Evolutionary conservation across 2,113 vertebrate species (phyloP).

Genomic region (Anas platyrhynchos): DNA sequence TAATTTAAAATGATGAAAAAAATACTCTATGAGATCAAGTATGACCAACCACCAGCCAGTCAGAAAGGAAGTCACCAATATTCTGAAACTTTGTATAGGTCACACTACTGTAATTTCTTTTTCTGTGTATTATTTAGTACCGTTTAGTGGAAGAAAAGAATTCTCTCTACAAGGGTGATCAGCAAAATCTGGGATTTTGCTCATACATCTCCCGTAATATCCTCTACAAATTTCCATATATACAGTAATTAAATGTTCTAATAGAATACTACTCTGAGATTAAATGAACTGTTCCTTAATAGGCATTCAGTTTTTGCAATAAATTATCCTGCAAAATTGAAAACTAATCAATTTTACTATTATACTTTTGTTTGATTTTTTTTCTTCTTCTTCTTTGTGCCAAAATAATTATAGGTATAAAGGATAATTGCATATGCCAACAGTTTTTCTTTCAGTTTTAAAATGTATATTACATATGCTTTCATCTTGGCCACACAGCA

Average conservation of each 20-base stretch:
- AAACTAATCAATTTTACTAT: neutral
- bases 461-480: neutral
- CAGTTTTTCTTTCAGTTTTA: neutral
- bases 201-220: neutral
- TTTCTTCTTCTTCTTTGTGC: neutral
- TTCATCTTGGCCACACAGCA: neutral
- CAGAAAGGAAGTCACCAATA: neutral
- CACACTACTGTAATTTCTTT: neutral
- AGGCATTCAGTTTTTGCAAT: neutral
- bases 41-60: neutral
- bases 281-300: neutral
- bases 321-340: neutral
- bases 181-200: neutral
- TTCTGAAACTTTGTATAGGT: neutral
- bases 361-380: neutral
- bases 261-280: neutral
- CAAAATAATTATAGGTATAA: neutral
- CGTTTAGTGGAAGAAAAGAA: neutral
- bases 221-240: neutral
- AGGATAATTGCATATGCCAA: neutral
- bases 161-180: neutral
- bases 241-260: neutral
- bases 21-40: neutral
- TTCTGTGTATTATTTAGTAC: neutral
- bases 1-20: neutral